Evolutionary conservation across 1,140 invertebrate species (phyloP), one percentile per base, ranked within the genome.

Genomic region (Chlorops oryzae): DNA sequence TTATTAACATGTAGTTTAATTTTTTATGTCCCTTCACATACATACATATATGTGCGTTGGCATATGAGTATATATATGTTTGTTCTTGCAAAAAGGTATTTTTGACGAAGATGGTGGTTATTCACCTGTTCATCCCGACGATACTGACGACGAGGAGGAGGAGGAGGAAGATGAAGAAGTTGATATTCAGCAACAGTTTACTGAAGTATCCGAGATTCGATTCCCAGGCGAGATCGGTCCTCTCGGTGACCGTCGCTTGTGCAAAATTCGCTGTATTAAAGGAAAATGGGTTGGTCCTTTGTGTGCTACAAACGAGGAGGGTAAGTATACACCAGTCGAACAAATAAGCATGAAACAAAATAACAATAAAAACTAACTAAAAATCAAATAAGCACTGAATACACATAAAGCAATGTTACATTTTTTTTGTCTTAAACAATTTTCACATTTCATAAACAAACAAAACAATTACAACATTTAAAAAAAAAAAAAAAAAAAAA

Each of bases 241-340:
- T 17, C 63, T 82, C 50, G 80, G 82, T 50, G 82, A 85, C 65
- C 75, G 78, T 47, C 70, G 84, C 17, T 77, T 87, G 3, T 89
- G 87, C 69, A 89, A 88, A 68, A 86, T 89, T 45, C 87, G 87
- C 70, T 88, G 86, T 59, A 80, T 88, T 37, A 83, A 83, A 58
- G 86, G 85, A 35, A 81, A 85, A 59, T 88, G 87, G 87, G 82
- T 87, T 34, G 86, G 87, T 12, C 87, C 87, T 20, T 65, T 85
- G 17, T 86, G 83, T 61, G 77, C 77, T 44, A 74, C 67, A 61
- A 74, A 63, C 52, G 75, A 70, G 69, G 77, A 72, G 65, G 69
- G 69, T 72, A 72, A 70, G 65, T 69, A 28, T 13, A 18, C 5
- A 2, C 12, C 15, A 18, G 13, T 10, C 18, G 20, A 15, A 9